phyloP scores from a whole-genome alignment of 2,113 vertebrate species.

The Chaetodon auriga region DNA sequence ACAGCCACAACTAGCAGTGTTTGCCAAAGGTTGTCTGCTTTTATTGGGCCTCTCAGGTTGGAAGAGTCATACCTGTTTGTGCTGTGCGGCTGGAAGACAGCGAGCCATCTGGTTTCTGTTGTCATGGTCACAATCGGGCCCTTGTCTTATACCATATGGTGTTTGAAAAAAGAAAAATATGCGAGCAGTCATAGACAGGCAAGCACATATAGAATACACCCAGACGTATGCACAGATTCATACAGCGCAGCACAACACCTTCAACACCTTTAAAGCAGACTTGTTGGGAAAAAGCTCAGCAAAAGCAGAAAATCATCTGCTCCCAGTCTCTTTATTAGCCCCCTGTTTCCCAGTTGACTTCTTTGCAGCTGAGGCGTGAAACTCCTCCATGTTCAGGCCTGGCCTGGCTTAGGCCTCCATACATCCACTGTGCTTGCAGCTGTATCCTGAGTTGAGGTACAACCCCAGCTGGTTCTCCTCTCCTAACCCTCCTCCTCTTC shows the following conservation, averaged over 20 bases:
- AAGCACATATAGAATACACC: background rate
- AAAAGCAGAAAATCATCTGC: slow-evolving; percentile 52
- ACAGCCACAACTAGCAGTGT: background rate
- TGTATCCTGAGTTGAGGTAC: slow-evolving; percentile 53
- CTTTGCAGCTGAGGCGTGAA: slow-evolving; percentile 69
- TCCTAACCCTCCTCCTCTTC: slow-evolving; percentile 8
- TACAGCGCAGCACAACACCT: background rate
- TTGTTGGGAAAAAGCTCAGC: slow-evolving; percentile 1
- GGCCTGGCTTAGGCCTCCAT: slow-evolving; percentile 16
- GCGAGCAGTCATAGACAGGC: background rate
- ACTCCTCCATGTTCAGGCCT: slow-evolving; percentile 53
- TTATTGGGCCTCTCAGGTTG: slow-evolving; percentile 18
- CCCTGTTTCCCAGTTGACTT: slow-evolving; percentile 61
- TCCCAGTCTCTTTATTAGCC: slow-evolving; percentile 48
- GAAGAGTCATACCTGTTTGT: slow-evolving; percentile 33
- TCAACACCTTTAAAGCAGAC: slow-evolving; percentile 32
- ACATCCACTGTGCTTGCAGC: slow-evolving; percentile 56
- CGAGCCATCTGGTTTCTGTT: slow-evolving; percentile 55
- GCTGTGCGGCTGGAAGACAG: slow-evolving; percentile 30
- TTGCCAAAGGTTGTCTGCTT: slow-evolving; percentile 36
- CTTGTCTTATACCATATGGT: slow-evolving; percentile 48
- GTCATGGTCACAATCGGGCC: slow-evolving; percentile 32
- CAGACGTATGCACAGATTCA: slow-evolving; percentile 11
- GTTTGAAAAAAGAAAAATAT: background rate
- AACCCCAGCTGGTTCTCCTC: slow-evolving; percentile 57